Conservation (phyloP, 2,797 vertebrate species). For the Alauda arvensis region DNA sequence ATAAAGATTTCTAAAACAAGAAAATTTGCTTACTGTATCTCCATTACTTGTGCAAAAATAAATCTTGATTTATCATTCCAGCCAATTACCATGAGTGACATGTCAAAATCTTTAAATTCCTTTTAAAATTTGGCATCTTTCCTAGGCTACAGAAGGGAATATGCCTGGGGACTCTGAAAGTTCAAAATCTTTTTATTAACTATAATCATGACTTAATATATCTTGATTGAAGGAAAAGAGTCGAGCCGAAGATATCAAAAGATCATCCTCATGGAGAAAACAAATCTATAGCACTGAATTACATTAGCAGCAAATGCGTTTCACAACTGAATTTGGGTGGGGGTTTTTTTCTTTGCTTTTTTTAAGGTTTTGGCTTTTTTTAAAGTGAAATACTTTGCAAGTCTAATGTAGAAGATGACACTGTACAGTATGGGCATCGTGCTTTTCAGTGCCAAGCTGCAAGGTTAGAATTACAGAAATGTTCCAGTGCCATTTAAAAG, state of each 20-base stretch:
- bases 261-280: not conserved
- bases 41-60: constrained; percentile 29
- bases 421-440: not conserved
- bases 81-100: constrained; percentile 16
- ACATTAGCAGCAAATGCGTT: not conserved
- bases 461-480: not conserved
- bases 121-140: constrained; percentile 18
- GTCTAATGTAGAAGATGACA: not conserved
- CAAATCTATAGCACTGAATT: not conserved
- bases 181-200: constrained; percentile 17
- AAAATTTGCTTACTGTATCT: constrained; percentile 53
- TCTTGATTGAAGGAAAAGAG: not conserved
- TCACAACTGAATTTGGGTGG: not conserved
- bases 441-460: not conserved
- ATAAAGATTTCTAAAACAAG: constrained; percentile 62
- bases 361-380: not conserved
- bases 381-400: not conserved
- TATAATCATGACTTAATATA: not conserved
- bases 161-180: not conserved
- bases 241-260: not conserved
- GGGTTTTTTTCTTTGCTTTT: not conserved
- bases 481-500: not conserved
- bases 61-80: constrained; percentile 34
- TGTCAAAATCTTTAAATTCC: not conserved
- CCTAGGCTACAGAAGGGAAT: not conserved